Evolutionary conservation across 2,113 vertebrate genomes (phyloP).

Genomic region (Epinephelus lanceolatus): DNA sequence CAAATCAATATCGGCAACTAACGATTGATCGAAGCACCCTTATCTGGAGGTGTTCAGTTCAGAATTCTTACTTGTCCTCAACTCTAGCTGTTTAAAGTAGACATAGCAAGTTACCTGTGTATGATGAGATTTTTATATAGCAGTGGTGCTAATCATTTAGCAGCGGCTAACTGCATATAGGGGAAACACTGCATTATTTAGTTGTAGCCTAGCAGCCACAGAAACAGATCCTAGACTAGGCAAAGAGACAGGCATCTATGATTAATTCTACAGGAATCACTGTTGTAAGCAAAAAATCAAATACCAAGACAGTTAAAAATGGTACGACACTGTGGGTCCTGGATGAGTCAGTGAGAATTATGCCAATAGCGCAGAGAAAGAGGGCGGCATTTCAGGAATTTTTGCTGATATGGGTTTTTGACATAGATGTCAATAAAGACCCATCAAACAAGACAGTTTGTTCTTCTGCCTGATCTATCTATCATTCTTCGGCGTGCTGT

Average conservation of each 20-base stretch:
- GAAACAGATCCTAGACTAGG: neutral
- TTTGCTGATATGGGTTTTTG: slow-evolving; percentile 15
- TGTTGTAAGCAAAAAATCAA: slow-evolving; percentile 1
- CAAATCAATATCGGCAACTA: too few relatives aligned
- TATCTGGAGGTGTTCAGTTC: too few relatives aligned
- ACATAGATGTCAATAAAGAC: slow-evolving; percentile 12
- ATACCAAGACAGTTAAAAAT: neutral
- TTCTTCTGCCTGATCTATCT: slow-evolving; percentile 17
- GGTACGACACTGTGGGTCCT: neutral
- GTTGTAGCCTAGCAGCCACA: neutral
- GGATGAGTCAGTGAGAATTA: neutral
- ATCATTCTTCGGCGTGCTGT: slow-evolving; percentile 15
- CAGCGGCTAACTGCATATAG: too few relatives aligned
- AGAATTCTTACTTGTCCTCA: too few relatives aligned
- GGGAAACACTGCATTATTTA: neutral
- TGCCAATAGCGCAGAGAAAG: neutral
- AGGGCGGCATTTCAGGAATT: neutral
- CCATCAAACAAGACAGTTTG: slow-evolving; percentile 13
- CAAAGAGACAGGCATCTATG: neutral
- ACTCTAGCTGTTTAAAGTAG: too few relatives aligned
- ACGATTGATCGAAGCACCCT: too few relatives aligned
- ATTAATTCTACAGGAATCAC: neutral
- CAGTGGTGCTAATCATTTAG: too few relatives aligned
- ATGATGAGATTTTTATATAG: too few relatives aligned
- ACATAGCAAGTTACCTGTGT: too few relatives aligned